Base-by-base conservation (phyloP, 2,888 invertebrate genomes). In the Melieria omissa region DNA sequence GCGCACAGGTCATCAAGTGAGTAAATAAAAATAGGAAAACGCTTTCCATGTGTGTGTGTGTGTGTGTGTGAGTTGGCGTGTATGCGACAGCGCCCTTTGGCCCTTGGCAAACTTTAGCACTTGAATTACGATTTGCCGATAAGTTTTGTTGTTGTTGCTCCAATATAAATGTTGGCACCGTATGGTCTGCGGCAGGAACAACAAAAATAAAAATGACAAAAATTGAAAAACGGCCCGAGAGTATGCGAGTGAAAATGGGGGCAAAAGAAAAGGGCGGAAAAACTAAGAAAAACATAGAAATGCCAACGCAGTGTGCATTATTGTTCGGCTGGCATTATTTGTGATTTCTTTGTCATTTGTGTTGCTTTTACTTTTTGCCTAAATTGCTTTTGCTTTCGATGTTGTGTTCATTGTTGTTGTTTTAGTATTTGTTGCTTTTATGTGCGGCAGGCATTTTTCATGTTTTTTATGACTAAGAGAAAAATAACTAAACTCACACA, bases 51-150 rank as follows among this genome's bases (percentile, higher is more conserved):
- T 63, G 10, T 63, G 61, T 2, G 10, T 42, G 44, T 45, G 42
- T 46, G 47, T 61, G 52, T 5, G n/a, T 14, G 14, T 52, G 6
- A 52, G n/a, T n/a, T n/a, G 14, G 6, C 52, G 52, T 61, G 61
- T 42, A 29, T 46, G 62, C 16, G 62, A 29, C 62, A 63, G 14
- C 42, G 44, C 16, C 47, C 12, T 47, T 29, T 29, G 29, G 29
- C 29, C 29, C 29, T 3, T 3, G 29, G 29, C 29, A 29, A 29
- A 63, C 29, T 47, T 47, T 63, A 6, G 10, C 46, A 41, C 9
- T 65, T 65, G 64, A 65, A 65, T 65, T 65, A 65, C 55, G 65
- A 12, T 44, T 65, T 44, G 8, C 57, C 65, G 65, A 65, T 65
- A 65, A 65, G 65, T 55, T 44, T 29, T 16, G n/a, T 57, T 16